Percentiles rank a stretch among this genome's conserved stretches.
Conservation (phyloP, 2,888 invertebrate genomes). For the Boloria selene region DNA sequence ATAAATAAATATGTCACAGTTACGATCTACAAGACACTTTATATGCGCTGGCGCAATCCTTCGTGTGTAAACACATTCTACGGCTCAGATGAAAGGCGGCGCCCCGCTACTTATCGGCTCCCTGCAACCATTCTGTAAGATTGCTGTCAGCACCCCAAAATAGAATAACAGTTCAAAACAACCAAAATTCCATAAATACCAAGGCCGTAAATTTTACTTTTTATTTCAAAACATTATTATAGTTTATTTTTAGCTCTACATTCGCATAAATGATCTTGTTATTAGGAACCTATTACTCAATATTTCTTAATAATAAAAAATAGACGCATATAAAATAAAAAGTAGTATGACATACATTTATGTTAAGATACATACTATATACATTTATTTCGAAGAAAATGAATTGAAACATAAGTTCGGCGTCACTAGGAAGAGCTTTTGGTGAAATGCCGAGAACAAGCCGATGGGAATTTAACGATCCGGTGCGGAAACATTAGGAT, state of each 20-base stretch:
- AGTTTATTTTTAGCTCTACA: neutral
- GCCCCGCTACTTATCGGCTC: constrained; percentile 73
- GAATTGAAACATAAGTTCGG: constrained; percentile 8
- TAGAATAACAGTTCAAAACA: constrained; percentile 52
- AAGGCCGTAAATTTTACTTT: constrained; percentile 17
- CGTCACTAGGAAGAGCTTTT: neutral
- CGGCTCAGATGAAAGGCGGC: constrained; percentile 73
- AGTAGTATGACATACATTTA: neutral
- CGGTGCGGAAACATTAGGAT: constrained; percentile 36
- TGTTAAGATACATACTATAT: too few species aligned
- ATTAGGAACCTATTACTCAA: too few species aligned
- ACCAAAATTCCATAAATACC: constrained; percentile 32
- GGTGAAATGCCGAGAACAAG: constrained; percentile 32
- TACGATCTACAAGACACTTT: constrained; percentile 32
- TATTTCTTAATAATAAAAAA: neutral
- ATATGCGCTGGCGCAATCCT: constrained; percentile 54
- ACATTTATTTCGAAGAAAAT: neutral
- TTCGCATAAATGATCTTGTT: too few species aligned
- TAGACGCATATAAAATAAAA: neutral
- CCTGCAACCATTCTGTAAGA: constrained; percentile 67
- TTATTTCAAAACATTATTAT: constrained; percentile 8
- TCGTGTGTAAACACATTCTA: constrained; percentile 66
- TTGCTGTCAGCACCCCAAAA: constrained; percentile 75
- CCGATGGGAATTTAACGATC: constrained; percentile 51
- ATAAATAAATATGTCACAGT: neutral